phyloP scores from a whole-genome alignment of 2,797 vertebrate species.

The Taeniopygia guttata region DNA sequence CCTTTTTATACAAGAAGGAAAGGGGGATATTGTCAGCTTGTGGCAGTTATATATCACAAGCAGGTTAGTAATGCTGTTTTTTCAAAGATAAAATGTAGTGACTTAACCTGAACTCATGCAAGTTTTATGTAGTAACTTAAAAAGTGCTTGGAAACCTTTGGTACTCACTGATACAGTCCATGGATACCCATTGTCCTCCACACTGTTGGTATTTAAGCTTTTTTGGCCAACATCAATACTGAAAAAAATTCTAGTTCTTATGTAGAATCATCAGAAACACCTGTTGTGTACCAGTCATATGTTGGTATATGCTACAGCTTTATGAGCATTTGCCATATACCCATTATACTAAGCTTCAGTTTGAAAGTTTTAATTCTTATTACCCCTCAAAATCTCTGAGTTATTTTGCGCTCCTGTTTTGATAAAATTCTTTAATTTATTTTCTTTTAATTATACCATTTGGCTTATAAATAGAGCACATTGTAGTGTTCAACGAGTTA shows the following conservation, averaged over 20 bases:
- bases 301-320: background rate
- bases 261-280: background rate
- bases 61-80: background rate
- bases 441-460: background rate
- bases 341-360: background rate
- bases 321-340: background rate
- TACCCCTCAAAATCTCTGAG: background rate
- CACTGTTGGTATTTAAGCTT: background rate
- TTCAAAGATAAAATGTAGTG: background rate
- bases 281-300: background rate
- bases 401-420: background rate
- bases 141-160: background rate
- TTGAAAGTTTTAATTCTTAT: background rate
- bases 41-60: background rate
- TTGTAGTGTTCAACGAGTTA: background rate
- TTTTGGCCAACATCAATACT: slow-evolving; percentile 69
- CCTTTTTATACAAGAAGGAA: background rate
- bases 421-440: background rate
- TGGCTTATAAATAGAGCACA: background rate
- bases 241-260: slow-evolving; percentile 75
- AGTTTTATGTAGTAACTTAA: background rate
- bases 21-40: background rate
- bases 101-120: background rate
- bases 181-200: background rate
- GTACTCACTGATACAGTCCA: background rate